These are phyloP conservation scores for Sardina pilchardus DNA, from an alignment of 2,113 vertebrate species.

Conservation along the genomic window DNA sequence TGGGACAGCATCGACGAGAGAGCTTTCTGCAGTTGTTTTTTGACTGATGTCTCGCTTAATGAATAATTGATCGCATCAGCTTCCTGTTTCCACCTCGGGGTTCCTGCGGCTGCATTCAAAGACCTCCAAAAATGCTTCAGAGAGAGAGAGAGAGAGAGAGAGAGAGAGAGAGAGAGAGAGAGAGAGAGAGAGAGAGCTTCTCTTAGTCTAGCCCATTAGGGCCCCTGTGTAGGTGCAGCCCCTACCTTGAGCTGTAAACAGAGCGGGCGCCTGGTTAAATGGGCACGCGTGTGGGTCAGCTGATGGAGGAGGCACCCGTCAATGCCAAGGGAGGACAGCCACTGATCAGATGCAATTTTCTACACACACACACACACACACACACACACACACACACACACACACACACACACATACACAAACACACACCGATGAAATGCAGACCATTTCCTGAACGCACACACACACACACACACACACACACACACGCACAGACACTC, in stretches of 20 bases:
- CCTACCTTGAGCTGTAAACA: neutral
- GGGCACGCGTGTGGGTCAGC: neutral
- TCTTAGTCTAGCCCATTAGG: neutral
- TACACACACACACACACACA: too few species aligned
- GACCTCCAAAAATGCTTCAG: neutral
- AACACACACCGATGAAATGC: too few species aligned
- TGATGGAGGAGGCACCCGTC: neutral
- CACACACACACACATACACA: too few species aligned
- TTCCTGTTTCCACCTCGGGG: neutral
- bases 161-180: neutral
- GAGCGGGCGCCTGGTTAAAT: neutral
- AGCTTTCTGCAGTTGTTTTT: neutral
- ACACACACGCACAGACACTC: too few species aligned
- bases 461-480: too few species aligned
- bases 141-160: conserved; percentile 1
- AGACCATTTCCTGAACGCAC: too few species aligned
- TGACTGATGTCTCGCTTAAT: conserved; percentile 14
- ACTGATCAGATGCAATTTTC: neutral
- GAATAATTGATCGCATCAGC: conserved; percentile 12
- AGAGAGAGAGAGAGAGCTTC: neutral
- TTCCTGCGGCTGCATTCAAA: neutral
- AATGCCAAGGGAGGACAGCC: neutral
- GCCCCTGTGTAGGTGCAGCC: neutral
- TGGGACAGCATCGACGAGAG: neutral
- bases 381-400: too few species aligned